Percentiles rank a stretch among this genome's conserved stretches.
Evolutionary conservation across 2,797 vertebrate genomes (phyloP).

Genomic region (Lutjanus campechanus): DNA sequence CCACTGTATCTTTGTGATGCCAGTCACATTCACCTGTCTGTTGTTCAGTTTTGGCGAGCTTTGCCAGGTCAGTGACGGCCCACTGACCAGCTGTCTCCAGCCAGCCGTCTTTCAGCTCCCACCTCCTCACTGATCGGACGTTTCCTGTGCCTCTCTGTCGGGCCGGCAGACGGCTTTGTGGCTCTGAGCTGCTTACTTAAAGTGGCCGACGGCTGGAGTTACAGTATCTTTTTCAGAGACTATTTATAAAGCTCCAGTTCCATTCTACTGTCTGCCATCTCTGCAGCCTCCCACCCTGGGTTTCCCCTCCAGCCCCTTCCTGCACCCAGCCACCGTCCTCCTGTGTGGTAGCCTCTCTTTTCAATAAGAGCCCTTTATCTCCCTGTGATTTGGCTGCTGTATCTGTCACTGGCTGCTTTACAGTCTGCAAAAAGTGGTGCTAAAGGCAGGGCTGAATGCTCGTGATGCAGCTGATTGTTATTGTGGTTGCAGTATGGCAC

Average conservation of each 20-base stretch:
- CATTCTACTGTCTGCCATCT: slow-evolving; percentile 53
- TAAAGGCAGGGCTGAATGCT: slow-evolving; percentile 7
- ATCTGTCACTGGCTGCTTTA: slow-evolving; percentile 22
- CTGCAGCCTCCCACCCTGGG: slow-evolving; percentile 28
- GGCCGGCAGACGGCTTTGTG: slow-evolving; percentile 69
- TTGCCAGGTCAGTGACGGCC: slow-evolving; percentile 7
- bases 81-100: slow-evolving; percentile 35
- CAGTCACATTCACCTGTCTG: slow-evolving; percentile 26
- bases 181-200: slow-evolving; percentile 67
- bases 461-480: slow-evolving; percentile 11
- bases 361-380: slow-evolving; percentile 41
- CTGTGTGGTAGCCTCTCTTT: slow-evolving; percentile 23
- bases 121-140: slow-evolving; percentile 37
- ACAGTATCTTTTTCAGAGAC: slow-evolving; percentile 75
- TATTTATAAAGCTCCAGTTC: slow-evolving; percentile 78
- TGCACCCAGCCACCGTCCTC: slow-evolving; percentile 23
- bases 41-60: slow-evolving; percentile 18
- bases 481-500: slow-evolving; percentile 11
- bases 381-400: slow-evolving; percentile 28
- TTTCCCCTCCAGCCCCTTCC: slow-evolving; percentile 30
- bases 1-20: slow-evolving; percentile 5
- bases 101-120: slow-evolving; percentile 27
- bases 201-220: slow-evolving; percentile 49
- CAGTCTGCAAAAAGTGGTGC: slow-evolving; percentile 24
- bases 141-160: slow-evolving; percentile 60